Percentiles rank a stretch among this genome's conserved stretches.
Evolutionary conservation across 2,113 vertebrate genomes (phyloP).

Genomic region (Danionella cerebrum): DNA sequence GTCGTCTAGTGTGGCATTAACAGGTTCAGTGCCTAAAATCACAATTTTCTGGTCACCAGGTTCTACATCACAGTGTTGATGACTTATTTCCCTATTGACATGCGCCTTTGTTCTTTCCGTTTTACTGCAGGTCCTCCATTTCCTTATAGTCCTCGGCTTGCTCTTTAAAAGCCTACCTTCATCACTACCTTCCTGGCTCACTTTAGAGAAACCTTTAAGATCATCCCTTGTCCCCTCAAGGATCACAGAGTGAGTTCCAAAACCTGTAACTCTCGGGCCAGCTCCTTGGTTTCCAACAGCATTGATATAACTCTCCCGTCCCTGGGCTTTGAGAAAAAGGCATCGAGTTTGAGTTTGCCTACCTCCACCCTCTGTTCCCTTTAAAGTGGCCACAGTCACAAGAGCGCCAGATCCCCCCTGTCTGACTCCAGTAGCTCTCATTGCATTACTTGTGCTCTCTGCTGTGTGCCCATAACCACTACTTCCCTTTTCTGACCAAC

Average conservation of each 20-base stretch:
- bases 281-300: constrained; percentile 44
- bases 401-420: constrained; percentile 57
- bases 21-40: not conserved
- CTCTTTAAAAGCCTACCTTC: constrained; percentile 39
- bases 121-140: constrained; percentile 62
- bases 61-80: constrained; percentile 42
- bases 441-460: constrained; percentile 16
- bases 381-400: constrained; percentile 64
- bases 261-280: constrained; percentile 2
- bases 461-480: not conserved
- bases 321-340: constrained; percentile 61
- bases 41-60: constrained; percentile 37
- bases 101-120: constrained; percentile 34
- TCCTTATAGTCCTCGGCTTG: constrained; percentile 52
- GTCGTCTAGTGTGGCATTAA: not conserved
- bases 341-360: constrained; percentile 66
- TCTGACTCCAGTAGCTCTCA: constrained; percentile 36
- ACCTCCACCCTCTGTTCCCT: constrained; percentile 58
- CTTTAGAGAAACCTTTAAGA: constrained; percentile 14
- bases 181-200: constrained; percentile 27
- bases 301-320: constrained; percentile 56
- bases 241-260: constrained; percentile 42
- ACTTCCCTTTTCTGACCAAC: not conserved
- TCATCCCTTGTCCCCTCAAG: constrained; percentile 47
- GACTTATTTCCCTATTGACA: constrained; percentile 20